phyloP scores from a whole-genome alignment of 1,140 invertebrate genomes.

The Catajapyx aquilonaris region DNA sequence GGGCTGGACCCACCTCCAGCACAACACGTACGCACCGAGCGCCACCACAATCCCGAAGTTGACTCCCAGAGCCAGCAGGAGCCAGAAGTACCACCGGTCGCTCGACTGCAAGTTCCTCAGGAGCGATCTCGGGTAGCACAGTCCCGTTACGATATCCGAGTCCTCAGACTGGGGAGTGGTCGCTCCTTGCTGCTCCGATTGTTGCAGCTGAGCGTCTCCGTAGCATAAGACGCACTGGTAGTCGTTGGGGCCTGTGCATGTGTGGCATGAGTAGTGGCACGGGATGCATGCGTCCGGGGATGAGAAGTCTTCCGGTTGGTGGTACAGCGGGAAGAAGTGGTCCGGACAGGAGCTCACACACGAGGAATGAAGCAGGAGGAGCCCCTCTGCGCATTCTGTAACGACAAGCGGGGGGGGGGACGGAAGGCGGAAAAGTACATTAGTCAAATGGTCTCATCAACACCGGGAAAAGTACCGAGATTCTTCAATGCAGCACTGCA shows the following conservation, averaged over 20 bases:
- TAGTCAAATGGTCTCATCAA: not conserved
- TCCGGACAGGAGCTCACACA: conserved; percentile 25
- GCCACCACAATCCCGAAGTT: no score
- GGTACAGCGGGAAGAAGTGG: conserved; percentile 8
- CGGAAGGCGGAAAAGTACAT: not conserved
- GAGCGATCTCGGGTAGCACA: no score
- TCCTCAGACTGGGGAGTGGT: no score
- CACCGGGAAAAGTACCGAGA: not conserved
- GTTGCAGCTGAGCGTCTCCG: no score
- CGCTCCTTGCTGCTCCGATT: no score
- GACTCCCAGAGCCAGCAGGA: no score
- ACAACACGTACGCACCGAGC: no score
- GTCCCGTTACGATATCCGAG: no score
- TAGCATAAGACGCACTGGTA: conserved; percentile 31
- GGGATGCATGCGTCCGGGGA: conserved; percentile 16
- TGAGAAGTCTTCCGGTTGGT: conserved; percentile 8
- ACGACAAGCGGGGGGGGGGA: conserved; percentile 10
- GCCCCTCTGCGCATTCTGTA: conserved; percentile 23
- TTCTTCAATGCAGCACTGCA: not conserved
- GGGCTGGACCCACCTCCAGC: no score
- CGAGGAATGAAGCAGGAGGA: conserved; percentile 18
- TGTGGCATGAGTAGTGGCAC: conserved; percentile 35
- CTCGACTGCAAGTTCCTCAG: no score
- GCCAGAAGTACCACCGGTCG: no score
- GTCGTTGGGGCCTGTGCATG: conserved; percentile 29